A percentile compares a stretch with the other conserved stretches of the same genome.
Conservation (phyloP, 2,797 vertebrate genomes). For the Pseudochirops corinnae region DNA sequence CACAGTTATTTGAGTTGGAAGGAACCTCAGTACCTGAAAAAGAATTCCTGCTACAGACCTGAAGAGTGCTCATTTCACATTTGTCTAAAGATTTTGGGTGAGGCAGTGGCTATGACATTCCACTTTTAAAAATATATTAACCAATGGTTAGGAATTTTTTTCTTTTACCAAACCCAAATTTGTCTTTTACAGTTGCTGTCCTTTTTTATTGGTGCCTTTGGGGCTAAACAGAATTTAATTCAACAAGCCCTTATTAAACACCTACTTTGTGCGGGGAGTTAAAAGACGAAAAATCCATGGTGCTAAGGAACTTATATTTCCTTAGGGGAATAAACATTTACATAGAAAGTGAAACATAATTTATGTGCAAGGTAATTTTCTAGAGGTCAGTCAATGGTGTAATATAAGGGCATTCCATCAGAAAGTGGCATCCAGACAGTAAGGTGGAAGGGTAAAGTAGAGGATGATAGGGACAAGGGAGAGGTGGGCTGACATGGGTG, state of each 20-base stretch:
- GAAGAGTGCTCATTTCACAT: not conserved
- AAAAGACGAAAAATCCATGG: not conserved
- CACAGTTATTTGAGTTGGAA: not conserved
- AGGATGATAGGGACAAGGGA: not conserved
- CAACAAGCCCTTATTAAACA: not conserved
- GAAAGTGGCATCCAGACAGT: not conserved
- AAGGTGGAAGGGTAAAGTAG: not conserved
- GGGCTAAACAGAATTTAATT: not conserved
- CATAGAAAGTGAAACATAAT: not conserved
- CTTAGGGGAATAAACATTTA: not conserved
- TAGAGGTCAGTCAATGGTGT: not conserved
- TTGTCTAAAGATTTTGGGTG: not conserved
- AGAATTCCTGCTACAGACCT: not conserved
- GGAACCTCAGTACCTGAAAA: not conserved
- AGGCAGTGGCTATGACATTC: not conserved
- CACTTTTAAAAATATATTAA: not conserved
- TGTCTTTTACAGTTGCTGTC: not conserved
- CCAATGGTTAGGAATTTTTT: not conserved
- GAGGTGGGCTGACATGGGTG: not conserved
- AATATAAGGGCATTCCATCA: not conserved
- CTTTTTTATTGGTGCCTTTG: not conserved
- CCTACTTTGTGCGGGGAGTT: not conserved
- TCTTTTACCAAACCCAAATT: not conserved
- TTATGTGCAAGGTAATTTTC: not conserved
- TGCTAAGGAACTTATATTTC: not conserved